These are phyloP conservation scores for Triplophysa dalaica DNA, from an alignment of 2,113 vertebrate species.

Conservation along the genomic window DNA sequence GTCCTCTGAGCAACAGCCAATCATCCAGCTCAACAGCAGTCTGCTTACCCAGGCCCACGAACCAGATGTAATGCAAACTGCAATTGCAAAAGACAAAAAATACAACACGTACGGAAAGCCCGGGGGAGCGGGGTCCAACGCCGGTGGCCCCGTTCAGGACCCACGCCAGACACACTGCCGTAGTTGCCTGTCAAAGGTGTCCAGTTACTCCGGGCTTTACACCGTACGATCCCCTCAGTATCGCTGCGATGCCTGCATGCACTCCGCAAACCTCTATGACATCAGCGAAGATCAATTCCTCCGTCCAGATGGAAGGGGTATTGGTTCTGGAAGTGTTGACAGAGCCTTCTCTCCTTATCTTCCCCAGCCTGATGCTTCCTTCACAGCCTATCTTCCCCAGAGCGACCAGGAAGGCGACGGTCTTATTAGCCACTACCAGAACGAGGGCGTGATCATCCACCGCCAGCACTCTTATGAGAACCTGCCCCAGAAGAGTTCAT, in stretches of 20 bases:
- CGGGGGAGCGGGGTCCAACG: slow-evolving; percentile 72
- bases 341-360: slow-evolving; percentile 51
- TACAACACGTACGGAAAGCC: slow-evolving; percentile 74
- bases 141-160: slow-evolving; percentile 61
- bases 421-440: slow-evolving; percentile 84
- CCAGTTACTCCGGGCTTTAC: slow-evolving; percentile 86
- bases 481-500: slow-evolving; percentile 79
- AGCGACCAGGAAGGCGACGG: slow-evolving; percentile 81
- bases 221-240: slow-evolving; percentile 87
- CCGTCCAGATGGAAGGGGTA: slow-evolving; percentile 43
- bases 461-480: slow-evolving; percentile 96
- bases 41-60: slow-evolving; percentile 79
- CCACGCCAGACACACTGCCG: slow-evolving; percentile 86
- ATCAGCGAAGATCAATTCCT: slow-evolving; percentile 95
- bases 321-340: slow-evolving; percentile 46
- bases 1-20: slow-evolving; percentile 66
- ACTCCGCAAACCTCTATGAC: slow-evolving; percentile 92
- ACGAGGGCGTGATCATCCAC: slow-evolving; percentile 74
- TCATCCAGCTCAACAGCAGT: slow-evolving; percentile 81
- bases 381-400: slow-evolving; percentile 76
- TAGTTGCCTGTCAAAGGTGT: slow-evolving; percentile 90
- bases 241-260: slow-evolving; percentile 87
- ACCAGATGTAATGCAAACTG: slow-evolving; percentile 72
- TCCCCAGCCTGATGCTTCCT: slow-evolving; percentile 59
- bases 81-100: slow-evolving; percentile 88